These are phyloP conservation scores for Philypnodon macrostomus DNA, from an alignment of 2,797 vertebrate genomes.

Conservation along the genomic window DNA sequence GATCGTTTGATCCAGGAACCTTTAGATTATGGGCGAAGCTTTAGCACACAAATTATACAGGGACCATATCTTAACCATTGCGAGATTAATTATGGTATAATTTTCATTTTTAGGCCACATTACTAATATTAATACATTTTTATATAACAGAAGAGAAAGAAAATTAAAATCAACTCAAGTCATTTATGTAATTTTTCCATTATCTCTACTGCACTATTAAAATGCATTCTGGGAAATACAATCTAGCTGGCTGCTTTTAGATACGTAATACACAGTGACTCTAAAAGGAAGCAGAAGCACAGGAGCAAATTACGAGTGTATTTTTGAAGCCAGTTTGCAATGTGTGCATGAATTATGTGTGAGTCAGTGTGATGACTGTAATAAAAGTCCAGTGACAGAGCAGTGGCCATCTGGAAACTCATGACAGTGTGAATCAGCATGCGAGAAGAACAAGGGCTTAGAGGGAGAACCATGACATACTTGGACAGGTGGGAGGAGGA, in stretches of 20 bases:
- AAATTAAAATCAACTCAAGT: too few relatives aligned
- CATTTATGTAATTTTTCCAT: too few relatives aligned
- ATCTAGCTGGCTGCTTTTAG: neutral
- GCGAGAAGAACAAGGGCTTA: conserved; percentile 28
- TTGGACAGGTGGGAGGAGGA: conserved; percentile 23
- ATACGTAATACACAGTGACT: neutral
- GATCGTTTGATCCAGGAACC: too few relatives aligned
- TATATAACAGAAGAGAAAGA: conserved; percentile 2
- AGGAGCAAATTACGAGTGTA: conserved; percentile 1
- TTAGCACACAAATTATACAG: too few relatives aligned
- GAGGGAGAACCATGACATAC: conserved; percentile 29
- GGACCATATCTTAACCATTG: too few relatives aligned
- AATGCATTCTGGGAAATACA: too few relatives aligned
- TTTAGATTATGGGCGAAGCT: too few relatives aligned
- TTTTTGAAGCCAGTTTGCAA: conserved; percentile 4
- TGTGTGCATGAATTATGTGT: conserved; percentile 25
- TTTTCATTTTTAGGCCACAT: too few relatives aligned
- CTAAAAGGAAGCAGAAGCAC: conserved; percentile 5
- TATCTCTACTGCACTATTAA: too few relatives aligned
- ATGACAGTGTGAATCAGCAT: conserved; percentile 65
- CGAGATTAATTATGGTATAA: too few relatives aligned
- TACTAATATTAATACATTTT: too few relatives aligned
- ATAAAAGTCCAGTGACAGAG: conserved; percentile 61
- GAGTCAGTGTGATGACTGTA: conserved; percentile 53
- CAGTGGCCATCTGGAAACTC: conserved; percentile 69